A percentile compares a stretch with the other conserved stretches of the same genome.
Evolutionary conservation across 2,113 vertebrate genomes (phyloP).

Genomic region (Eupsittula cactorum): DNA sequence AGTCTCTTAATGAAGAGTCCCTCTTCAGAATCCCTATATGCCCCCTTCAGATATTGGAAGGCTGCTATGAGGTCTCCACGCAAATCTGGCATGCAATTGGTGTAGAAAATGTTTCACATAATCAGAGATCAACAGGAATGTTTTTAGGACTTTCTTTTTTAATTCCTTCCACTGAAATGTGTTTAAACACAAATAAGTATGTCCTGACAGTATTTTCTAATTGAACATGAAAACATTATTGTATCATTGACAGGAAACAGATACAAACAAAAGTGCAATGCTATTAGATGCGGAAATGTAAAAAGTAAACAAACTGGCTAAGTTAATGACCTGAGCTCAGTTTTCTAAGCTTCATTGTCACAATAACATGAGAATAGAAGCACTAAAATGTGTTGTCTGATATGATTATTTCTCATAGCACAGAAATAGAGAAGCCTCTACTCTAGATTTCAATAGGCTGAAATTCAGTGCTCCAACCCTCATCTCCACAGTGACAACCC

Average conservation of each 20-base stretch:
- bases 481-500: not conserved
- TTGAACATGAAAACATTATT: not conserved
- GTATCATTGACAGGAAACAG: not conserved
- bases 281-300: not conserved
- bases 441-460: not conserved
- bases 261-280: not conserved
- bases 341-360: not conserved
- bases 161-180: not conserved
- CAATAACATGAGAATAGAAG: not conserved
- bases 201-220: constrained; percentile 1
- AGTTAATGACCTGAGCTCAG: not conserved
- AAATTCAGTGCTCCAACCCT: not conserved
- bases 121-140: not conserved
- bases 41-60: too few species aligned
- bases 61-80: not conserved
- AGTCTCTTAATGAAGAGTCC: too few species aligned
- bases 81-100: not conserved
- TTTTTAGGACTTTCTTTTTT: not conserved
- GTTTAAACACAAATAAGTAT: constrained; percentile 9
- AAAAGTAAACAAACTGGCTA: not conserved
- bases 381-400: not conserved
- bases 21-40: too few species aligned
- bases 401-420: not conserved
- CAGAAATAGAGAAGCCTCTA: not conserved
- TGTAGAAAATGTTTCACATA: not conserved